phyloP scores from a whole-genome alignment of 2,797 vertebrate genomes.

The Phoebastria nigripes region DNA sequence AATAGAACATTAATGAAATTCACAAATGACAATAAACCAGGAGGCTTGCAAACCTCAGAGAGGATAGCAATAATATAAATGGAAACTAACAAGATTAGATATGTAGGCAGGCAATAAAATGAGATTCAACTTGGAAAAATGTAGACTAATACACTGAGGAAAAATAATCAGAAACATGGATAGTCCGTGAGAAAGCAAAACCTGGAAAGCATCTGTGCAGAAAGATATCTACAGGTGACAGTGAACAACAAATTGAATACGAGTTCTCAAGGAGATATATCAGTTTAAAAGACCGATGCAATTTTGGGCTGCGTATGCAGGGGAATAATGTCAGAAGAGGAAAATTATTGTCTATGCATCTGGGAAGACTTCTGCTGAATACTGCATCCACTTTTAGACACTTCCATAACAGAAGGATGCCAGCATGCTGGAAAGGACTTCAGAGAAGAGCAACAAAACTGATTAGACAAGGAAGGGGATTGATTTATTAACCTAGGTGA shows the following conservation, averaged over 20 bases:
- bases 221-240: background rate
- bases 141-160: conserved; percentile 5
- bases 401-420: background rate
- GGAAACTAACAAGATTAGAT: conserved; percentile 48
- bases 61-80: conserved; percentile 23
- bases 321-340: background rate
- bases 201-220: conserved; percentile 11
- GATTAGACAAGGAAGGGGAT: background rate
- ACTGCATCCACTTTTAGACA: background rate
- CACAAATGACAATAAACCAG: conserved; percentile 52
- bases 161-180: conserved; percentile 42
- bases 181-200: conserved; percentile 5
- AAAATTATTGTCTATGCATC: background rate
- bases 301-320: background rate
- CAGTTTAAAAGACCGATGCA: background rate
- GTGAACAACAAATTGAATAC: background rate
- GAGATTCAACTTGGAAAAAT: conserved; percentile 28
- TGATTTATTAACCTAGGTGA: background rate
- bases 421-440: background rate
- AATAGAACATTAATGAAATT: conserved; percentile 66
- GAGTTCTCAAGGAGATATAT: background rate
- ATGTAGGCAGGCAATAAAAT: conserved; percentile 49
- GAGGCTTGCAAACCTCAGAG: conserved; percentile 28
- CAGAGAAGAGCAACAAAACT: background rate
- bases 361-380: background rate